Base-by-base conservation (phyloP, 2,888 invertebrate species). In the Eupithecia subfuscata region DNA sequence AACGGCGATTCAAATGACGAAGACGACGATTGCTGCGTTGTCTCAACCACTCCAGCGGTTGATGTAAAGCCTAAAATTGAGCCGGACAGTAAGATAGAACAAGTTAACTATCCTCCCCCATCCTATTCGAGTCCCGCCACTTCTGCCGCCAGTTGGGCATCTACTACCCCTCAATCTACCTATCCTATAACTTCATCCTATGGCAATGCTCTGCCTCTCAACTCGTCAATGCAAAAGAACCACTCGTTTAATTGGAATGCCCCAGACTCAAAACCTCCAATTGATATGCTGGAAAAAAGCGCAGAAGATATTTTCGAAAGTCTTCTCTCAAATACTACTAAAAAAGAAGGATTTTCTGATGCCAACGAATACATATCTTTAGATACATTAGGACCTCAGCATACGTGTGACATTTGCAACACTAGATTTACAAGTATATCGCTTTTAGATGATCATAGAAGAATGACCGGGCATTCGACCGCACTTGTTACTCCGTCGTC, bases 341-440 rank as follows among this genome's bases (percentile, higher is more conserved):
- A 93, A 80, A 93, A 94, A 79, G 93, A 94, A 80, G 88, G 86
- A 69, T 82, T 88, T 72, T 87, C 92, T 18, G 91, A 94, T 77
- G 89, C 91, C 0, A 96, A 95, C 77, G 96, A 96, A 89, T 96
- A 96, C 82, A 96, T 96, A 79, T 96, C 96, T 0, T 88, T 96
- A 78, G 96, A 96, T 77, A 95, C 95, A 43, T 88, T 96, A 80
- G 96, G 96, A 1, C 95, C 96, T 1, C 95, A 96, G 72, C 95
- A 94, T 76, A 95, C 95, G 0, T 96, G 96, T 84, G 95, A 96
- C 12, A 92, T 96, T 2, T 96, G 96, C 84, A 96, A 96, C 80
- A 96, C 96, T 45, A 95, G 96, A 77, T 96, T 96, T 85, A 95
- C 95, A 22, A 95, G 95, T 78, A 89, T 95, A 65, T 89, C 94